Conservation (phyloP, 2,888 invertebrate genomes). For the Volucella bombylans region DNA sequence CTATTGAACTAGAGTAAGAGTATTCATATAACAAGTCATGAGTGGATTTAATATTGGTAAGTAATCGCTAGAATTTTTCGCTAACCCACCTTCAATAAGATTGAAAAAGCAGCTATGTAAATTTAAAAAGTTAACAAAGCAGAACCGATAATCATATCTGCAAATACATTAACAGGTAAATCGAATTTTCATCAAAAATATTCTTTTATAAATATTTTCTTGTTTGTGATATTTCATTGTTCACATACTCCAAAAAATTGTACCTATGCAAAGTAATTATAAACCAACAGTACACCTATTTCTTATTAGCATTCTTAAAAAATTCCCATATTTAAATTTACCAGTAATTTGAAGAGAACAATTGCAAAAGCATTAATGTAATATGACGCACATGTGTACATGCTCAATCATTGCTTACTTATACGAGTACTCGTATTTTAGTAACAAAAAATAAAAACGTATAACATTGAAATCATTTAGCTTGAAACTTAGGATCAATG, state of each 20-base stretch:
- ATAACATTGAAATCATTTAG: neutral
- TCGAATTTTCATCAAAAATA: constrained; percentile 15
- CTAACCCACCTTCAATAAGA: neutral
- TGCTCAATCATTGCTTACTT: neutral
- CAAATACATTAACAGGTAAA: constrained; percentile 34
- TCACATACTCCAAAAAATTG: too few relatives aligned
- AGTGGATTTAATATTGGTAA: neutral
- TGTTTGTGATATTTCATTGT: too few relatives aligned
- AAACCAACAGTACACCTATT: too few relatives aligned
- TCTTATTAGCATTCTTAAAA: neutral
- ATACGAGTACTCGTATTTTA: neutral
- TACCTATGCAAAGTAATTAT: too few relatives aligned
- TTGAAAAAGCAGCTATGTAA: neutral
- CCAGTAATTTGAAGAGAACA: too few relatives aligned
- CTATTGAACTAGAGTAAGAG: neutral
- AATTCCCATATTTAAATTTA: constrained; percentile 5
- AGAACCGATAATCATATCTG: constrained; percentile 9
- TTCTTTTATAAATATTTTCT: neutral
- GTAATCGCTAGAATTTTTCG: neutral
- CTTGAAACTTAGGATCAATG: neutral
- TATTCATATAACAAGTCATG: too few relatives aligned
- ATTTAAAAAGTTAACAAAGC: constrained; percentile 17
- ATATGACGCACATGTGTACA: neutral
- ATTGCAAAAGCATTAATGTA: neutral
- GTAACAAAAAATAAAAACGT: neutral